Percentiles rank a stretch among this genome's conserved stretches.
Conservation (phyloP, 2,888 invertebrate genomes). For the Dryocosmus kuriphilus region DNA sequence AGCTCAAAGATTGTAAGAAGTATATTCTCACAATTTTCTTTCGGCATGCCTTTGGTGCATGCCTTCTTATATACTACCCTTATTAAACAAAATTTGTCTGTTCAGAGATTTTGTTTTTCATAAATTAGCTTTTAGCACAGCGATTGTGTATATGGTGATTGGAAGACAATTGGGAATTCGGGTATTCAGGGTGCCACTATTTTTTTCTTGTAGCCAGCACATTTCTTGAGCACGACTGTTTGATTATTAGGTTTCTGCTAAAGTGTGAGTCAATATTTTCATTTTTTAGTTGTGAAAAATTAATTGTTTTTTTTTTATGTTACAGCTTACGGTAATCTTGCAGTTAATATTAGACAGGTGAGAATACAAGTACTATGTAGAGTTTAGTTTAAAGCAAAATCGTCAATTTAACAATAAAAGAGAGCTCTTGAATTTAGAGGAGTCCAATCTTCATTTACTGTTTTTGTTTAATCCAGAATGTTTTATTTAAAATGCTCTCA, state of each 20-base stretch:
- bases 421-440: not conserved
- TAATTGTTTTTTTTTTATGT: conserved; percentile 58
- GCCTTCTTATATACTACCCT: not conserved
- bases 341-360: conserved; percentile 73
- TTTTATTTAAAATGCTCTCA: no score
- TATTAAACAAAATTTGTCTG: not conserved
- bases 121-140: not conserved
- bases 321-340: conserved; percentile 77
- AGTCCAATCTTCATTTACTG: no score
- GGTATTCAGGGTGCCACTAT: not conserved
- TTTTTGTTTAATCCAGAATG: no score
- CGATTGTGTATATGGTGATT: not conserved
- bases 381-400: conserved; percentile 26
- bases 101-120: not conserved
- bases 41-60: not conserved
- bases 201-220: not conserved
- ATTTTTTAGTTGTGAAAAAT: not conserved
- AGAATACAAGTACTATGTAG: conserved; percentile 14
- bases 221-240: not conserved
- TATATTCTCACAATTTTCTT: not conserved
- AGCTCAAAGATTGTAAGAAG: not conserved
- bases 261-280: not conserved
- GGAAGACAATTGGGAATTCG: not conserved
- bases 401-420: not conserved
- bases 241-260: not conserved